Conservation (phyloP, 2,113 vertebrate species). For the Nothobranchius furzeri region DNA sequence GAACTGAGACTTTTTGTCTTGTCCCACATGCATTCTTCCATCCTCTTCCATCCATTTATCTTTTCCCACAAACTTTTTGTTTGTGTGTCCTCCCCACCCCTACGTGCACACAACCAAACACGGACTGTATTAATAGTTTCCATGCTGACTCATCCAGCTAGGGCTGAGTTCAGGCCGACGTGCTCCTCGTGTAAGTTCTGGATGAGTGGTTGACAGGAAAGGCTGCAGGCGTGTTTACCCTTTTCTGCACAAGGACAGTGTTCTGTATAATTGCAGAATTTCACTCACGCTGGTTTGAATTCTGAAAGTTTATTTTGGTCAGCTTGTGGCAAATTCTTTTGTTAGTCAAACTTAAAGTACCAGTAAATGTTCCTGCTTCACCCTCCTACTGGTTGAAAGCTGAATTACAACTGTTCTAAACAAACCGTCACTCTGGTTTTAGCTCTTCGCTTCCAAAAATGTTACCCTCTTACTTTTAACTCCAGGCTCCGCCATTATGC, state of each 20-base stretch:
- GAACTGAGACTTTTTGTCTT: constrained; percentile 37
- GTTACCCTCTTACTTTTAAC: too few relatives aligned
- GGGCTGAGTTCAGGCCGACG: neutral
- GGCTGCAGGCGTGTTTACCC: constrained; percentile 8
- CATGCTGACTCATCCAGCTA: constrained; percentile 6
- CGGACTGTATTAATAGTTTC: constrained; percentile 20
- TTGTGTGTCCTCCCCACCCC: constrained; percentile 2
- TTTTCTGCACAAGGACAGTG: constrained; percentile 15
- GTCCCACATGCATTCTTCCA: constrained; percentile 58
- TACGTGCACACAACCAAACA: neutral
- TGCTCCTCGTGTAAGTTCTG: neutral
- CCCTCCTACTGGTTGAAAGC: too few relatives aligned
- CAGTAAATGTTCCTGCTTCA: neutral
- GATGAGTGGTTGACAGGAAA: constrained; percentile 11
- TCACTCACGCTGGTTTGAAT: constrained; percentile 41
- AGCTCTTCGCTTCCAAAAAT: too few relatives aligned
- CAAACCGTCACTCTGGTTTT: too few relatives aligned
- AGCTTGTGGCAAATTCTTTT: constrained; percentile 5
- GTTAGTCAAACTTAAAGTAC: neutral
- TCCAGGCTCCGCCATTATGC: too few relatives aligned
- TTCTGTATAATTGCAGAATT: constrained; percentile 40
- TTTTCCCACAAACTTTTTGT: constrained; percentile 47
- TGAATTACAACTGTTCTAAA: too few relatives aligned
- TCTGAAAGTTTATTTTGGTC: constrained; percentile 29
- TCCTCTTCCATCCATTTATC: constrained; percentile 51